Conservation (phyloP, 2,888 invertebrate species). For the Amblyjoppa fuscipennis region DNA sequence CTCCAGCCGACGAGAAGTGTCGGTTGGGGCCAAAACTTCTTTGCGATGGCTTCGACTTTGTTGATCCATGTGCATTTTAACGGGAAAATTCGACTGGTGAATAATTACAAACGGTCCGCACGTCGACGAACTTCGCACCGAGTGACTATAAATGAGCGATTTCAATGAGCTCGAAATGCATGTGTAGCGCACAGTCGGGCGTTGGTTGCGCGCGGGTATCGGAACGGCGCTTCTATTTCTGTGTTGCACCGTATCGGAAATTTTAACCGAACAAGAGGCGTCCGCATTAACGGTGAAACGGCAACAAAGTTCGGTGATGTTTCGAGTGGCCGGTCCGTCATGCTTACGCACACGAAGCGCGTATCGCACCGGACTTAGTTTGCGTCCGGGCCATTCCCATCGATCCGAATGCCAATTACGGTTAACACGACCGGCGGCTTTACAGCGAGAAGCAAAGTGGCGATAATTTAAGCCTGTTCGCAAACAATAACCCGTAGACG, state of each 20-base stretch:
- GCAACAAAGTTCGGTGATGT: slow-evolving; percentile 45
- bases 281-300: slow-evolving; percentile 5
- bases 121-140: neutral
- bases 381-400: neutral
- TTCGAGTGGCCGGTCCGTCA: slow-evolving; percentile 21
- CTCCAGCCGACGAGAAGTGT: no score
- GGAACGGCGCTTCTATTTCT: neutral
- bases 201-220: neutral
- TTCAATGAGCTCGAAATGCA: neutral
- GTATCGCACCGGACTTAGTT: neutral
- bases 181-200: neutral
- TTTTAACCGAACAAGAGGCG: slow-evolving; percentile 2
- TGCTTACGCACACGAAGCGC: neutral
- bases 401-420: slow-evolving; percentile 9
- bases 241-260: neutral
- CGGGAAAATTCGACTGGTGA: neutral
- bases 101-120: neutral
- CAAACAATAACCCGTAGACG: slow-evolving; percentile 54
- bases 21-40: neutral
- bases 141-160: neutral
- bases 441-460: slow-evolving; percentile 38
- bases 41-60: neutral
- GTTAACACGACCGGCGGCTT: neutral
- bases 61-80: neutral
- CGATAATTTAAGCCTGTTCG: slow-evolving; percentile 47